phyloP scores from a whole-genome alignment of 2,888 invertebrate genomes.

The Baronia brevicornis region DNA sequence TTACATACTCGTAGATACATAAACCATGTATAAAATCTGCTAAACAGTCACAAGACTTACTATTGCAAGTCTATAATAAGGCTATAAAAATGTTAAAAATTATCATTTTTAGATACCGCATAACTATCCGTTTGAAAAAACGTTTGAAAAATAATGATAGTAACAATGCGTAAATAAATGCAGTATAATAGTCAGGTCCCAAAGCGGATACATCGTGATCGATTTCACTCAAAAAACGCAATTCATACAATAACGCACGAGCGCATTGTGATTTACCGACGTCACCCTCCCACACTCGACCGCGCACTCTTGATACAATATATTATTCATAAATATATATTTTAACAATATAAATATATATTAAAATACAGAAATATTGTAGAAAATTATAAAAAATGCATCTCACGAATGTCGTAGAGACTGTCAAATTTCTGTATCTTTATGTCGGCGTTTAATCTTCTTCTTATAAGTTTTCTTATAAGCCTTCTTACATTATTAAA shows the following conservation, averaged over 20 bases:
- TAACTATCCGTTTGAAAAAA: no score
- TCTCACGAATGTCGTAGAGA: background rate
- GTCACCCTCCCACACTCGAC: constrained; percentile 36
- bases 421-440: background rate
- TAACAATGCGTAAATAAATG: constrained; percentile 57
- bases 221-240: constrained; percentile 69
- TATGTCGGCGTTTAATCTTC: background rate
- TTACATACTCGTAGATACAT: no score
- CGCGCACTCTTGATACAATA: constrained; percentile 39
- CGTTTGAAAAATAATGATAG: no score
- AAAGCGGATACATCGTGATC: constrained; percentile 51
- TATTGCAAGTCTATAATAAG: no score
- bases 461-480: no score
- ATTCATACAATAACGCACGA: constrained; percentile 64
- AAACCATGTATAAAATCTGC: no score
- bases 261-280: constrained; percentile 57
- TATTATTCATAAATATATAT: background rate
- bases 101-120: no score
- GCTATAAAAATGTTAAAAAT: no score
- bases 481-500: no score
- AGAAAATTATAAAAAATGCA: background rate
- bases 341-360: no score
- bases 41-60: no score
- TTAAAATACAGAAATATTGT: background rate
- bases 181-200: constrained; percentile 40